These are phyloP conservation scores for Phanerotoma sp. DNA, from an alignment of 2,888 invertebrate genomes.

Conservation along the genomic window DNA sequence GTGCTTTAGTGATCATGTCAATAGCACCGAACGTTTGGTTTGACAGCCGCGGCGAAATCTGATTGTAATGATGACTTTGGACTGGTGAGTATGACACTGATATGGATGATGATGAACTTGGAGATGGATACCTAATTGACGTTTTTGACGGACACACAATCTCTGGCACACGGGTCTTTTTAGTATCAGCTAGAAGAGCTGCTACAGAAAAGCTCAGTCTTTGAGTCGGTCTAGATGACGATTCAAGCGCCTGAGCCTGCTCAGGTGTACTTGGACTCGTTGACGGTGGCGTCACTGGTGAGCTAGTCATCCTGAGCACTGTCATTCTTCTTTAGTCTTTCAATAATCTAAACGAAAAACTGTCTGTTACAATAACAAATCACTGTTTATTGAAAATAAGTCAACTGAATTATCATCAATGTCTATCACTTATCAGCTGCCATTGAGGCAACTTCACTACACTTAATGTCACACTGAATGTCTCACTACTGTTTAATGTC, in stretches of 20 bases:
- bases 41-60: background rate
- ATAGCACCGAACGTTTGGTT: background rate
- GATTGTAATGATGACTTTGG: constrained; percentile 18
- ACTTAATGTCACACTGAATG: background rate
- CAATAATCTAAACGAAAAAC: background rate
- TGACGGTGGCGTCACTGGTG: constrained; percentile 49
- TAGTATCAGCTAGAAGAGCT: constrained; percentile 62
- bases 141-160: constrained; percentile 11
- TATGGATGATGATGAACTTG: constrained; percentile 31
- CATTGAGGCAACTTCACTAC: background rate
- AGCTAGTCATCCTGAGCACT: constrained; percentile 54
- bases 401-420: background rate
- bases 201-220: constrained; percentile 64
- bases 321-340: constrained; percentile 45
- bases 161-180: constrained; percentile 32
- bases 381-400: background rate
- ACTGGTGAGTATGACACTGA: constrained; percentile 35
- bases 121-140: constrained; percentile 9
- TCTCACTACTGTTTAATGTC: constrained; percentile 1
- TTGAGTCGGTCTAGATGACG: constrained; percentile 38
- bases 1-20: background rate
- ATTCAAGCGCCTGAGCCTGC: constrained; percentile 33
- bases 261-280: constrained; percentile 45
- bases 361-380: background rate
- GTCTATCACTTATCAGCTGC: constrained; percentile 1